These are phyloP conservation scores for Orientallactaga bullata DNA, from an alignment of 2,113 vertebrate genomes.

Conservation along the genomic window DNA sequence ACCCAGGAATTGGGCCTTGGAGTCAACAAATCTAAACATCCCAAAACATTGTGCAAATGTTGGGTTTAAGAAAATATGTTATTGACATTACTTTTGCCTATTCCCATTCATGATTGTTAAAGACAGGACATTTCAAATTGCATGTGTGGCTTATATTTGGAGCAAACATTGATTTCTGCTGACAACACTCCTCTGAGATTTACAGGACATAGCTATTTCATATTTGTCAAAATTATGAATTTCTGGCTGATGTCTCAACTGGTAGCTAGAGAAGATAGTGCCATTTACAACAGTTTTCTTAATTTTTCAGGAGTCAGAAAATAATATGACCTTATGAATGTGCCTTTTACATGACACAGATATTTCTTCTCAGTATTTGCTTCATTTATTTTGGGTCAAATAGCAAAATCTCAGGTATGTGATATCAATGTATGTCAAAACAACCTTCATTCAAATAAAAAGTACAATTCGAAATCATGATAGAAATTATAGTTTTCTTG, in stretches of 20 bases:
- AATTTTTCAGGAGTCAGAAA: slow-evolving; percentile 48
- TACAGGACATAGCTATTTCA: neutral
- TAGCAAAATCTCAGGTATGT: neutral
- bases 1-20: neutral
- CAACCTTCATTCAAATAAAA: slow-evolving; percentile 60
- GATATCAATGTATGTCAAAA: slow-evolving; percentile 54
- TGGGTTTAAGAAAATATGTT: neutral
- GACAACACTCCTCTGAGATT: neutral
- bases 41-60: neutral
- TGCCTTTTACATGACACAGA: neutral
- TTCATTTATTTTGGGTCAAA: slow-evolving; percentile 24
- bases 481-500: slow-evolving; percentile 64
- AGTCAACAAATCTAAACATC: neutral
- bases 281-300: neutral
- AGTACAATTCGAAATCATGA: slow-evolving; percentile 61
- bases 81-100: neutral
- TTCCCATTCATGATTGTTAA: neutral
- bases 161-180: neutral
- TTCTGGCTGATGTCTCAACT: neutral
- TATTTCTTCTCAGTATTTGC: slow-evolving; percentile 51
- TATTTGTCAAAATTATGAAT: neutral
- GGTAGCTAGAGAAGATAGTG: neutral
- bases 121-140: neutral
- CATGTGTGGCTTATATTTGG: neutral
- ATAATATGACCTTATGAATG: neutral